phyloP scores from a whole-genome alignment of 1,140 invertebrate species.

The Panonychus citri region DNA sequence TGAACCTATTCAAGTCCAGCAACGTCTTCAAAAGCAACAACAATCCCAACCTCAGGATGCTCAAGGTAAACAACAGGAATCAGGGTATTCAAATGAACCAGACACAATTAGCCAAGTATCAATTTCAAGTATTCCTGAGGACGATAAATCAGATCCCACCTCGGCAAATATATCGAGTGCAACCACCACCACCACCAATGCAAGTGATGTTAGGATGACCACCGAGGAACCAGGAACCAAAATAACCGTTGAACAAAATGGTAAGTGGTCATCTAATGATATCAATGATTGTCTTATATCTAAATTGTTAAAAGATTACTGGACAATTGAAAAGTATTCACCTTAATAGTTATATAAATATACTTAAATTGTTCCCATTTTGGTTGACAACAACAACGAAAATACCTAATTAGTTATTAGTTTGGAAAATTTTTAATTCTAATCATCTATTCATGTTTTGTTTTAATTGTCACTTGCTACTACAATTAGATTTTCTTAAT shows the following conservation, averaged over 20 bases:
- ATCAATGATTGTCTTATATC: too few relatives aligned
- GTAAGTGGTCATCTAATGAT: neutral
- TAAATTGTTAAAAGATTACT: too few relatives aligned
- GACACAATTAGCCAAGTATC: constrained; percentile 18
- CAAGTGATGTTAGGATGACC: too few relatives aligned
- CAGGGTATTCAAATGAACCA: constrained; percentile 14
- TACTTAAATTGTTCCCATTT: too few relatives aligned
- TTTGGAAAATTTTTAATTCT: too few relatives aligned
- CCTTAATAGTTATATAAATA: too few relatives aligned
- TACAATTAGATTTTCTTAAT: too few relatives aligned
- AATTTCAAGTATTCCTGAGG: constrained; percentile 17
- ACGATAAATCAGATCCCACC: constrained; percentile 16
- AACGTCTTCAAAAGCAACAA: neutral
- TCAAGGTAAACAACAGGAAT: constrained; percentile 10
- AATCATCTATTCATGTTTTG: too few relatives aligned
- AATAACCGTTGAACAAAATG: constrained; percentile 8
- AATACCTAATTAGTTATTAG: too few relatives aligned
- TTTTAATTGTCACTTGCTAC: too few relatives aligned
- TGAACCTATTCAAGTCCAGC: neutral
- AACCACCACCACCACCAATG: constrained; percentile 2
- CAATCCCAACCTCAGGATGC: neutral
- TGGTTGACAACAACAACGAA: too few relatives aligned
- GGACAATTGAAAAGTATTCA: too few relatives aligned
- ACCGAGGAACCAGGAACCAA: constrained; percentile 2
- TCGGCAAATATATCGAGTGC: constrained; percentile 12